Percentiles rank a stretch among this genome's conserved stretches.
phyloP scores from a whole-genome alignment of 2,888 invertebrate species.

The Autographa pulchrina region DNA sequence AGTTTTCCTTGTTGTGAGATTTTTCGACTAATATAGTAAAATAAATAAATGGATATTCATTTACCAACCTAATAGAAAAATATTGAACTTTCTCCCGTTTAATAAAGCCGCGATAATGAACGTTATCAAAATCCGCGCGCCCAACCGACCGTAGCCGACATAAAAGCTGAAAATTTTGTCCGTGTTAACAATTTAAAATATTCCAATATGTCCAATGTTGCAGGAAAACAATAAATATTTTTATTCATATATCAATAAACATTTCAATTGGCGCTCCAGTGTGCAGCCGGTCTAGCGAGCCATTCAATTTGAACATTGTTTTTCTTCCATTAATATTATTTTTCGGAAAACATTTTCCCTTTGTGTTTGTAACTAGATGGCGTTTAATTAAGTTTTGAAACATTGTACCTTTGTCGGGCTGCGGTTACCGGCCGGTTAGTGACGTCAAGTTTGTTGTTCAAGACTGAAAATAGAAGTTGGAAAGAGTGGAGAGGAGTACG shows the following conservation, averaged over 20 bases:
- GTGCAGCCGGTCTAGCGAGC: background rate
- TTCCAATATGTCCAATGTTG: slow-evolving; percentile 4
- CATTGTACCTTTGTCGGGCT: slow-evolving; percentile 22
- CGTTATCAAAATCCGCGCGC: background rate
- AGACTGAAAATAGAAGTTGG: slow-evolving; percentile 10
- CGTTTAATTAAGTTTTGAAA: slow-evolving; percentile 17
- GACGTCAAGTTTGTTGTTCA: slow-evolving; percentile 6
- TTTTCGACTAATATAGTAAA: too few relatives aligned
- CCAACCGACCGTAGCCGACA: background rate
- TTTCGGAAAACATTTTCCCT: slow-evolving; percentile 8
- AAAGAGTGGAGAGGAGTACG: background rate
- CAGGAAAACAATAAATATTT: slow-evolving; percentile 4
- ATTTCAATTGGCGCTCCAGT: background rate
- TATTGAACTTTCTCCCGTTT: slow-evolving; percentile 14
- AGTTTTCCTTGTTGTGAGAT: too few relatives aligned
- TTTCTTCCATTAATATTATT: slow-evolving; percentile 20
- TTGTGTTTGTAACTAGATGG: slow-evolving; percentile 9
- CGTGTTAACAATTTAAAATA: slow-evolving; percentile 4
- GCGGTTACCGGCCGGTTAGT: slow-evolving; percentile 13
- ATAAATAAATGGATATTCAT: background rate
- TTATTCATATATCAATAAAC: background rate
- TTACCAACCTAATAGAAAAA: slow-evolving; percentile 20
- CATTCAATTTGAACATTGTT: slow-evolving; percentile 12
- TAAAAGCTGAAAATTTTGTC: too few relatives aligned
- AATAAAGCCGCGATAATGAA: too few relatives aligned